These are phyloP conservation scores for Chaetorhynchus papuensis DNA, from an alignment of 2,113 vertebrate genomes.

Conservation along the genomic window DNA sequence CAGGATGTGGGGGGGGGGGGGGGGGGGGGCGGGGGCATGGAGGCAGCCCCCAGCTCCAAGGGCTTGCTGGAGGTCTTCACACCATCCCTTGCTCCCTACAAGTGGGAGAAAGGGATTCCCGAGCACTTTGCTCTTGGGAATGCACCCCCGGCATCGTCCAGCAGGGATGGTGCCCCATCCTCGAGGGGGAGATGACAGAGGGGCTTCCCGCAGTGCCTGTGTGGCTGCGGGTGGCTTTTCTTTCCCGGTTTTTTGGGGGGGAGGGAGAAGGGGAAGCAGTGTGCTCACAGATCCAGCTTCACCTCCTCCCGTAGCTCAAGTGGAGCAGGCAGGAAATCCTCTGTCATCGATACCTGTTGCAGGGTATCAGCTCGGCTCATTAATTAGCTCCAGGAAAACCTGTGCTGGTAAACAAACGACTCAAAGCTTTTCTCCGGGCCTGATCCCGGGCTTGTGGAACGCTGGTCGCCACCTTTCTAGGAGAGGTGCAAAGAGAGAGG, in stretches of 20 bases:
- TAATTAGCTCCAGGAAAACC: constrained; percentile 49
- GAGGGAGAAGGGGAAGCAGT: not conserved
- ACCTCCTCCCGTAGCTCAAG: not conserved
- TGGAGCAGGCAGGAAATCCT: not conserved
- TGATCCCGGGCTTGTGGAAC: not conserved
- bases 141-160: accelerated
- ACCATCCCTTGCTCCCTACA: not conserved
- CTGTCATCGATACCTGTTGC: constrained; percentile 39
- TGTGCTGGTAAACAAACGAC: constrained; percentile 9
- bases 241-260: accelerated
- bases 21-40: too few species aligned
- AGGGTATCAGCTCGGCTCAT: not conserved
- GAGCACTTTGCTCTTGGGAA: not conserved
- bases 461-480: not conserved
- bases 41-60: not conserved
- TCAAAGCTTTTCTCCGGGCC: not conserved
- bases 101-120: not conserved
- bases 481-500: not conserved
- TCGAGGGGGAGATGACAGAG: not conserved
- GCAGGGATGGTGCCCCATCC: not conserved
- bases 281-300: not conserved
- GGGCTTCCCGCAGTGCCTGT: not conserved
- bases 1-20: accelerated
- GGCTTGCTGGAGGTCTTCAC: not conserved
- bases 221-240: not conserved